Conservation (phyloP, 2,113 vertebrate species). For the Marmota monax region DNA sequence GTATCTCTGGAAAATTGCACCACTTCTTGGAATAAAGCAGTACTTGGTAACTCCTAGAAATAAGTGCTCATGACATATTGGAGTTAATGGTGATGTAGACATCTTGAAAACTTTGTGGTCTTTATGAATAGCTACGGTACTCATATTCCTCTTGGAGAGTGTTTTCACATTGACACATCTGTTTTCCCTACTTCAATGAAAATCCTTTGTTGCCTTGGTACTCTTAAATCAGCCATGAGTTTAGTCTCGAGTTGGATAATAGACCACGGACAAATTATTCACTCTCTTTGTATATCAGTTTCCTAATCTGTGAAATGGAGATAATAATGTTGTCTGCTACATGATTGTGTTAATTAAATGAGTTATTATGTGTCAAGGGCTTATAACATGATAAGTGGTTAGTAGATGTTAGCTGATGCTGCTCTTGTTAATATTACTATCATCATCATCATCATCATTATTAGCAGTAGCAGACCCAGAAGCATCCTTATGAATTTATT, state of each 20-base stretch:
- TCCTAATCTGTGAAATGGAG: conserved; percentile 20
- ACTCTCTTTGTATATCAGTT: neutral
- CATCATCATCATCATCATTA: neutral
- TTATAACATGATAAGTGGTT: neutral
- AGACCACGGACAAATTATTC: neutral
- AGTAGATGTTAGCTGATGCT: neutral
- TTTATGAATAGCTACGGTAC: neutral
- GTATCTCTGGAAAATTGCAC: neutral
- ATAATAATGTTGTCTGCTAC: neutral
- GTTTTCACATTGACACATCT: neutral
- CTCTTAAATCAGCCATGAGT: neutral
- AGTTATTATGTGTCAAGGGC: neutral
- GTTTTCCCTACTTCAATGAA: neutral
- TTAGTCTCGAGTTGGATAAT: neutral
- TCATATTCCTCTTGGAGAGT: neutral
- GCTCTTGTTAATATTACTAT: neutral
- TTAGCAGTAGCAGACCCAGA: neutral
- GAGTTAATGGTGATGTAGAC: neutral
- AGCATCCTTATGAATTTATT: conserved; percentile 2
- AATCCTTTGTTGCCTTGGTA: neutral
- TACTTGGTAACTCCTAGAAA: neutral
- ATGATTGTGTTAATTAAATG: neutral
- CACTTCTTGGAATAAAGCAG: neutral
- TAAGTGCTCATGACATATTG: neutral
- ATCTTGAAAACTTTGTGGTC: neutral